phyloP scores from a whole-genome alignment of 2,113 vertebrate genomes.

The Phocoena phocoena region DNA sequence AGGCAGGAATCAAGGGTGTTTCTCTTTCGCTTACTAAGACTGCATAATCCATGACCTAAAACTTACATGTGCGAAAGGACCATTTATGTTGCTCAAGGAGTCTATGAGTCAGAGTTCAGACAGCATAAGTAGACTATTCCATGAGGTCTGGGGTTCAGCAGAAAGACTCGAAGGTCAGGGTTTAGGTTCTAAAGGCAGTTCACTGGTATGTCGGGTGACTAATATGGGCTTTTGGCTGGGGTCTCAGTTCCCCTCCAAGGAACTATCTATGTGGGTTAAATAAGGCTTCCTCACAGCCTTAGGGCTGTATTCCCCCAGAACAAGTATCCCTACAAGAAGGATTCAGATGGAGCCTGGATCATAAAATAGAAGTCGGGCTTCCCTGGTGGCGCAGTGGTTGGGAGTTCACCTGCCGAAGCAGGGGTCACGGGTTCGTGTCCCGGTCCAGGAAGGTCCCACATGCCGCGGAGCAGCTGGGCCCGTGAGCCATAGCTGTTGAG shows the following conservation, averaged over 20 bases:
- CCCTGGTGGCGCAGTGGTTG: too few relatives aligned
- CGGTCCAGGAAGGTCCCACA: too few relatives aligned
- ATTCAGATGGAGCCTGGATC: background rate
- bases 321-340: background rate
- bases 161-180: background rate
- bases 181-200: background rate
- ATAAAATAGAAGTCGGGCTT: background rate
- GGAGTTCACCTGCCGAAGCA: fast-evolving
- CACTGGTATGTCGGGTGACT: too few relatives aligned
- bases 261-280: background rate
- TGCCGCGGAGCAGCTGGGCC: too few relatives aligned
- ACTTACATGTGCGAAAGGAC: background rate
- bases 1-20: background rate
- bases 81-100: background rate
- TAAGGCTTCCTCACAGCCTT: background rate
- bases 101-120: background rate
- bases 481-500: too few relatives aligned
- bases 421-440: too few relatives aligned
- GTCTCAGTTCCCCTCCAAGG: background rate
- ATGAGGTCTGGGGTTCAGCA: background rate
- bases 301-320: background rate
- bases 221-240: background rate
- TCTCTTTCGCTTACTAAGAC: background rate
- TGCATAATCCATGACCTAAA: background rate
- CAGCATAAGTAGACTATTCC: background rate